phyloP scores from a whole-genome alignment of 2,113 vertebrate genomes.

The Erpornis zantholeuca region DNA sequence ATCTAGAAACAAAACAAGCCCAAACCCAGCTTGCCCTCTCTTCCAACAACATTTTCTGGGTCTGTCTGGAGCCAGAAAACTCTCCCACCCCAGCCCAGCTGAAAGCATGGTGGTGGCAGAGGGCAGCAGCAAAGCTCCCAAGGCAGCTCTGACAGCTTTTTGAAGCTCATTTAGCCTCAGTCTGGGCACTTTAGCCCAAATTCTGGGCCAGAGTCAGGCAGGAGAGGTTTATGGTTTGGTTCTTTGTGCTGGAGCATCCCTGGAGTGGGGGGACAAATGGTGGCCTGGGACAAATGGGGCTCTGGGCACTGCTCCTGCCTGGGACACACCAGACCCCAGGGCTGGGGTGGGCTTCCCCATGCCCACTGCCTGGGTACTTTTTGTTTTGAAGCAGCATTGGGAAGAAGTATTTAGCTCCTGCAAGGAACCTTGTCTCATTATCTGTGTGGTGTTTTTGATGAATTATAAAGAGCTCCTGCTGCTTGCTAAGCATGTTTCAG shows the following conservation, averaged over 20 bases:
- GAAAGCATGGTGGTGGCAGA: background rate
- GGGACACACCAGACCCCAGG: fast-evolving
- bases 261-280: background rate
- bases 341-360: background rate
- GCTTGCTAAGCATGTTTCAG: background rate
- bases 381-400: background rate
- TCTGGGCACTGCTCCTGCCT: background rate
- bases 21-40: background rate
- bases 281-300: background rate
- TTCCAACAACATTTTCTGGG: background rate
- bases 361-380: fast-evolving
- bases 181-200: background rate
- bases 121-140: background rate
- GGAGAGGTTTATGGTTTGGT: background rate
- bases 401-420: background rate
- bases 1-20: background rate
- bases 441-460: slow-evolving; percentile 51
- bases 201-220: background rate
- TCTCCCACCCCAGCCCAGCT: background rate
- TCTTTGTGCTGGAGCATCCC: background rate
- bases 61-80: background rate
- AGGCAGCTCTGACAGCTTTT: background rate
- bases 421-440: background rate
- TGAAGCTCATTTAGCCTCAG: background rate
- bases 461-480: slow-evolving; percentile 45